These are phyloP conservation scores for Cliona cf. orientalis DNA, from an alignment of 37 sponge, comb jelly and placozoan genomes.

Conservation along the genomic window DNA sequence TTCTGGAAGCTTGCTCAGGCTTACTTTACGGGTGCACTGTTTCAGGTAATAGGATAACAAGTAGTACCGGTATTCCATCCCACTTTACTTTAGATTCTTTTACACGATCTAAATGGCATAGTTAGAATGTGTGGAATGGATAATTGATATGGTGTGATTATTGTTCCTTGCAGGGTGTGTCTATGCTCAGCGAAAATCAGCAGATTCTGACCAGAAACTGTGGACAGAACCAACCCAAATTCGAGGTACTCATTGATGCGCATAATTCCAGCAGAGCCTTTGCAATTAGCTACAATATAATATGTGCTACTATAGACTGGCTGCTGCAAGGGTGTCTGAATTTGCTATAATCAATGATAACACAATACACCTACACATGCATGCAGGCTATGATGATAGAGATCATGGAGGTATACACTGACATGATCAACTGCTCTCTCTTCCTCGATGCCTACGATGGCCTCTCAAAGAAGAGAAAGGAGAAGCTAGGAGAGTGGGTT, in stretches of 20 bases:
- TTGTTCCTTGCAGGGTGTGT: slow-evolving; percentile 40
- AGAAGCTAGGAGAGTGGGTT: slow-evolving; percentile 73
- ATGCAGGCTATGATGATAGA: slow-evolving; percentile 59
- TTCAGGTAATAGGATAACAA: slow-evolving; percentile 43
- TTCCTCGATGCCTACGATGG: slow-evolving; percentile 59
- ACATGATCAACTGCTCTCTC: slow-evolving; percentile 85
- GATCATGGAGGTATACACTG: slow-evolving; percentile 73
- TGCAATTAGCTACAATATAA: neutral
- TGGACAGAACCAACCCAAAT: slow-evolving; percentile 32
- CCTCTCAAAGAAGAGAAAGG: slow-evolving; percentile 46
- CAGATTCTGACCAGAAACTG: slow-evolving; percentile 35
- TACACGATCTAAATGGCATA: neutral
- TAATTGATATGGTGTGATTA: neutral
- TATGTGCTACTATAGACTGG: neutral
- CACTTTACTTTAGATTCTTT: too few relatives aligned
- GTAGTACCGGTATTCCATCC: neutral
- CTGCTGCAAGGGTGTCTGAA: neutral
- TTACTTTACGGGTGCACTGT: slow-evolving; percentile 69
- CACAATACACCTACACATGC: neutral
- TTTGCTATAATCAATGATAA: neutral
- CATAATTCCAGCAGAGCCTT: neutral
- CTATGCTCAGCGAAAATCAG: slow-evolving; percentile 58
- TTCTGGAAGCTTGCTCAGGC: slow-evolving; percentile 87
- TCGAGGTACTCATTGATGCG: slow-evolving; percentile 45
- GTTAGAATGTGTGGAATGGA: neutral